phyloP scores from a whole-genome alignment of 1,140 invertebrate genomes.

The Pissodes strobi region DNA sequence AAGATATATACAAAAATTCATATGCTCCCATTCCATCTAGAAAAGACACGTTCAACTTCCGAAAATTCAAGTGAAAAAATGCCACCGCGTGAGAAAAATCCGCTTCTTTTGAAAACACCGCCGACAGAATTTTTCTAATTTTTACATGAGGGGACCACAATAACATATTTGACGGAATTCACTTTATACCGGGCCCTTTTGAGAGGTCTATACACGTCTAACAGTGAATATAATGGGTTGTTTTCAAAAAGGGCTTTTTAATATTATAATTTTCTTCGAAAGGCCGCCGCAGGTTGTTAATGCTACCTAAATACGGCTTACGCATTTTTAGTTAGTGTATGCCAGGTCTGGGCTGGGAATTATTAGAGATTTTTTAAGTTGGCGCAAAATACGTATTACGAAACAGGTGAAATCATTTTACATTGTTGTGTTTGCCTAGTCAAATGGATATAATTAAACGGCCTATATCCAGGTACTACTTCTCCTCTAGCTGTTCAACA shows the following conservation, averaged over 20 bases:
- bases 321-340: neutral
- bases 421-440: too few species aligned
- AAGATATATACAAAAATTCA: too few species aligned
- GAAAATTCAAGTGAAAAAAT: neutral
- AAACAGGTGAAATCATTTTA: too few species aligned
- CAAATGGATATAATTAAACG: too few species aligned
- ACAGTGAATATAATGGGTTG: neutral
- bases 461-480: too few species aligned
- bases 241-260: neutral
- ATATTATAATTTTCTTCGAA: slow-evolving; percentile 18
- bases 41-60: too few species aligned
- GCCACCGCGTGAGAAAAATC: neutral
- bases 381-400: too few species aligned
- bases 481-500: too few species aligned
- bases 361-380: too few species aligned
- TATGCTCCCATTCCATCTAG: too few species aligned
- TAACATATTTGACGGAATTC: slow-evolving; percentile 2
- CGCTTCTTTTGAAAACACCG: neutral
- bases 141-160: slow-evolving; percentile 1
- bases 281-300: neutral
- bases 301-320: slow-evolving; percentile 6
- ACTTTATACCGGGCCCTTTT: neutral
- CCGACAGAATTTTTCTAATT: slow-evolving; percentile 12
- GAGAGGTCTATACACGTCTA: neutral
- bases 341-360: too few species aligned